Conservation (phyloP, 2,113 vertebrate species). For the Chamaetylas fuelleborni region DNA sequence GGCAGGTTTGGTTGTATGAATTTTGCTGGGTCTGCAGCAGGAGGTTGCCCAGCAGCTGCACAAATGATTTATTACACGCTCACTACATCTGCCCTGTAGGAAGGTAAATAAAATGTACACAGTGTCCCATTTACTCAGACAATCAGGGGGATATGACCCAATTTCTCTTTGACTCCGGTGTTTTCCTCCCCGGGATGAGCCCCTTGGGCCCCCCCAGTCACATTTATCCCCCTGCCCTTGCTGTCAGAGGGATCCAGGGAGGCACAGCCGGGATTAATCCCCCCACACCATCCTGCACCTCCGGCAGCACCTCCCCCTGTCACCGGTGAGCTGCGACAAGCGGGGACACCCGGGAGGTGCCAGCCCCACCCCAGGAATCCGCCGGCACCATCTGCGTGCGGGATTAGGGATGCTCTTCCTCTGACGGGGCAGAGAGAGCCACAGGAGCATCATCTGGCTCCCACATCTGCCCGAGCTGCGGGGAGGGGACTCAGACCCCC, state of each 20-base stretch:
- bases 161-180: slow-evolving; percentile 28
- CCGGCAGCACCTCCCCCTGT: fast-evolving
- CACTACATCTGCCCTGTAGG: slow-evolving; percentile 65
- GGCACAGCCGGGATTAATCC: not conserved
- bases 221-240: not conserved
- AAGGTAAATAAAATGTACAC: slow-evolving; percentile 69
- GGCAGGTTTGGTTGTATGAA: slow-evolving; percentile 54
- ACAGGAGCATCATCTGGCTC: not conserved
- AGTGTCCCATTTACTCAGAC: slow-evolving; percentile 63
- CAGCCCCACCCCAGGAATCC: not conserved
- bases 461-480: not conserved
- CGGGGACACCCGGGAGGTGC: not conserved
- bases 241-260: not conserved
- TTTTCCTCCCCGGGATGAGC: not conserved
- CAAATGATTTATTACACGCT: slow-evolving; percentile 68
- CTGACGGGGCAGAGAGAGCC: not conserved
- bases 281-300: not conserved
- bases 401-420: not conserved
- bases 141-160: slow-evolving; percentile 58
- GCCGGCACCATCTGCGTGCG: not conserved
- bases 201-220: not conserved
- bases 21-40: slow-evolving; percentile 67
- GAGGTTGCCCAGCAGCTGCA: slow-evolving; percentile 69
- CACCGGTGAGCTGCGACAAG: not conserved
- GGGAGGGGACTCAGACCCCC: not conserved